phyloP scores from a whole-genome alignment of 2,888 invertebrate species.

The Imbricaverruca yamaguchii region DNA sequence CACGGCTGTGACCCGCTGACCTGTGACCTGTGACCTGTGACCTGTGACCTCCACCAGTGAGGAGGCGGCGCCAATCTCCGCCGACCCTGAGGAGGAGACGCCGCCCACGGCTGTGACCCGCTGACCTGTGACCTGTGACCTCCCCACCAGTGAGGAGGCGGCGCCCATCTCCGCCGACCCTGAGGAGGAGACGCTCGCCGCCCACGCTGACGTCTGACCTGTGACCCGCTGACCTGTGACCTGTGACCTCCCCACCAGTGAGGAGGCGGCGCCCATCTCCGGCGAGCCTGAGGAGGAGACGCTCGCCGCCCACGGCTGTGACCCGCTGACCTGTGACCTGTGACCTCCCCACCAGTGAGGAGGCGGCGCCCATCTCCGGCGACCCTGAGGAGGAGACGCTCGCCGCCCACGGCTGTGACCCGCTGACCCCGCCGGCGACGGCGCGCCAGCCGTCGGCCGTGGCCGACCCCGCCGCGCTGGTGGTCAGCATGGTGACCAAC shows the following conservation, averaged over 20 bases:
- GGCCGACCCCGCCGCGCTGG: not conserved
- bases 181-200: not conserved
- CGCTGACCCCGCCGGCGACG: not conserved
- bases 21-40: no score
- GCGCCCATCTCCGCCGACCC: not conserved
- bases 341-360: not conserved
- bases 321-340: no score
- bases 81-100: not conserved
- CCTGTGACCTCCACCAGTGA: not conserved
- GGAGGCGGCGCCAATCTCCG: not conserved
- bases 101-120: not conserved
- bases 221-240: not conserved
- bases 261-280: not conserved
- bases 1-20: not conserved
- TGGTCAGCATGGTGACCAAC: slow-evolving; percentile 1
- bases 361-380: not conserved
- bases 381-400: not conserved
- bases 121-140: not conserved
- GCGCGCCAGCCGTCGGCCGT: not conserved
- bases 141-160: not conserved
- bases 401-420: not conserved
- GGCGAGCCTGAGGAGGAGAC: not conserved
- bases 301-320: not conserved
- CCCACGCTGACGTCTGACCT: no score
- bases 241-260: not conserved